These are phyloP conservation scores for Ctenopoma kingsleyae DNA, from an alignment of 2,797 vertebrate species.

Conservation along the genomic window DNA sequence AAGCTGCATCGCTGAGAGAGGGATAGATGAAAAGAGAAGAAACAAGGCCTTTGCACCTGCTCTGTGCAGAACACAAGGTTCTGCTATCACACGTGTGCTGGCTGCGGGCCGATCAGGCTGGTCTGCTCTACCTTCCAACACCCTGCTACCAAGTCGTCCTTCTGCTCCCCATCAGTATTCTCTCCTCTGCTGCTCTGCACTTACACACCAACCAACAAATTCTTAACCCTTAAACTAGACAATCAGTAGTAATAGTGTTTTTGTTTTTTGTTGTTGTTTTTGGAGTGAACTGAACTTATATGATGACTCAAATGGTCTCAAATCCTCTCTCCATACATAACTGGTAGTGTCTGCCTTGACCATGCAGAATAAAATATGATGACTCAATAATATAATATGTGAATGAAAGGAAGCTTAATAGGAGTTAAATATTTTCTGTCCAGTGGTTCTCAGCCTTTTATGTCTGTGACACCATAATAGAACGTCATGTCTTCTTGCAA, in stretches of 20 bases:
- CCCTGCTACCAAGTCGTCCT: slow-evolving; percentile 63
- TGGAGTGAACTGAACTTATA: background rate
- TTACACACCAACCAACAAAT: slow-evolving; percentile 20
- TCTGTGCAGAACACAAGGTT: slow-evolving; percentile 63
- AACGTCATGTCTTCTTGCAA: no score
- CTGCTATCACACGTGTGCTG: slow-evolving; percentile 68
- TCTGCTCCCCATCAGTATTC: slow-evolving; percentile 52
- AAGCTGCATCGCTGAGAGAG: slow-evolving; percentile 31
- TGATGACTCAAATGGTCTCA: background rate
- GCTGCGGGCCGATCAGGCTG: slow-evolving; percentile 62
- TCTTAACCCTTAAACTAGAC: slow-evolving; percentile 18
- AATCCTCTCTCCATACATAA: no score
- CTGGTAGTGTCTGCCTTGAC: no score
- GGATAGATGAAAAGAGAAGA: slow-evolving; percentile 51
- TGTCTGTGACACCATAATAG: no score
- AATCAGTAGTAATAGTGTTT: background rate
- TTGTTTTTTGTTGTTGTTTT: background rate
- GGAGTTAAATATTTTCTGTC: background rate
- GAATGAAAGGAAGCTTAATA: no score
- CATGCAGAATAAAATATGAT: no score
- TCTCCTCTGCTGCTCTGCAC: slow-evolving; percentile 47
- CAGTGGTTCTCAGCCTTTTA: background rate
- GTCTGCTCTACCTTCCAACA: slow-evolving; percentile 57
- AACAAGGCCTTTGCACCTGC: slow-evolving; percentile 71
- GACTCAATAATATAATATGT: background rate